phyloP scores from a whole-genome alignment of 2,888 invertebrate genomes.

The Silvanus unidentatus region DNA sequence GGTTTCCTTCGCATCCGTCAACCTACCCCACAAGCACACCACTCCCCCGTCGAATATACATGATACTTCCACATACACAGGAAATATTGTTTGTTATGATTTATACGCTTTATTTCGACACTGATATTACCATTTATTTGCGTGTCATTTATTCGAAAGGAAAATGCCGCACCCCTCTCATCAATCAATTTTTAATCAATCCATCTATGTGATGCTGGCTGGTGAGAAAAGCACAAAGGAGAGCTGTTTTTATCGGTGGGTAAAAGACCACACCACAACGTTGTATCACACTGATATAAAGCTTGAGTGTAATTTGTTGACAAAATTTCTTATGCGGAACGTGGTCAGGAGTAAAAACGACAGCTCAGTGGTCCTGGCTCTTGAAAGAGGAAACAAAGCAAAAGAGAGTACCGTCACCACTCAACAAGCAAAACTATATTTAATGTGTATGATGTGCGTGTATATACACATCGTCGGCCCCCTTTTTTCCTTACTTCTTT shows the following conservation, averaged over 20 bases:
- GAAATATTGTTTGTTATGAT: conserved; percentile 6
- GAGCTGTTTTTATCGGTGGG: too few relatives aligned
- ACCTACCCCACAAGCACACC: conserved; percentile 10
- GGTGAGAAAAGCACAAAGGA: too few relatives aligned
- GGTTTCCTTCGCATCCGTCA: conserved; percentile 33
- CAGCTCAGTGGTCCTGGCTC: conserved; percentile 36
- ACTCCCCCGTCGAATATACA: background rate
- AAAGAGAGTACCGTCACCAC: conserved; percentile 13
- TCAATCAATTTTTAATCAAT: too few relatives aligned
- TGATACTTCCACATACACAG: background rate
- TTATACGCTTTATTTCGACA: conserved; percentile 2
- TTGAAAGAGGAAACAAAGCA: conserved; percentile 30
- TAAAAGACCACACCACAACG: too few relatives aligned
- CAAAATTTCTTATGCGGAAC: conserved; percentile 43
- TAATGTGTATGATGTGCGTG: too few relatives aligned
- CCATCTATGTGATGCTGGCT: too few relatives aligned
- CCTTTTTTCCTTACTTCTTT: conserved; percentile 15
- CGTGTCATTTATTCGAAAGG: too few relatives aligned
- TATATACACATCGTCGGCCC: conserved; percentile 1
- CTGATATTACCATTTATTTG: too few relatives aligned
- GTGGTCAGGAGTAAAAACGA: conserved; percentile 35
- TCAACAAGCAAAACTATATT: conserved; percentile 12
- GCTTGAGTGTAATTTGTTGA: conserved; percentile 40
- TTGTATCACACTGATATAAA: conserved; percentile 20
- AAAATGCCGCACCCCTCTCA: too few relatives aligned